Base-by-base conservation (phyloP, 2,113 vertebrate species). In the Formicarius rufipectus region DNA sequence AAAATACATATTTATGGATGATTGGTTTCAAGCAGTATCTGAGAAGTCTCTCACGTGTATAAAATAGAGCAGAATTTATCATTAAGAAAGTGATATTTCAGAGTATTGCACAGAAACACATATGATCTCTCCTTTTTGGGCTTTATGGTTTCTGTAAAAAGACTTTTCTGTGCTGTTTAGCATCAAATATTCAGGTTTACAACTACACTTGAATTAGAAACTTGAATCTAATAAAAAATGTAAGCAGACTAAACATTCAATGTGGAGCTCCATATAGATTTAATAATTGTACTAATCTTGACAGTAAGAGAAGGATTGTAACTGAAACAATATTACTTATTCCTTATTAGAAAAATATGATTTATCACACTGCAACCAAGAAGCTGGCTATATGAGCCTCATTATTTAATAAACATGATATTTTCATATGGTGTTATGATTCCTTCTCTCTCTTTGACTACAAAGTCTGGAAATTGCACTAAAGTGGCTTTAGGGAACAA, bases 281-380 rank as follows among this genome's bases (percentile, higher is more conserved):
- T 89, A 47, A 31, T 85, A 74, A 79, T 67, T 73, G 21, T 52
- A 56, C 88, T 93, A 67, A 85, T 83, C 40, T 77, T 91, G 39
- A 93, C 39, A 88, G 81, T 25, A 87, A 75, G 14, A 92, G 62
- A 79, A 94, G 23, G 14, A 71, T 58, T 89, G 37, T 44, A 81
- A 35, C 40, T 47, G 71, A 52, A 91, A 62, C 12, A 68, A 14
- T 55, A 40, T 55, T 87, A 74, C 31, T 89, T 75, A 71, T 35
- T 80, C 50, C 6, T 90, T 88, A 95, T 74, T 88, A 95, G 63
- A 12, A 90, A 94, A 53, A 28, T 22, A 50, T 83, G 58, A 96
- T 96, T 96, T 95, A 95, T 89, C 79, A 69, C 25, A 63, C 7
- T 66, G 66, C 52, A 96, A 44, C 53, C 16, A 87, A 93, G 83